phyloP scores from a whole-genome alignment of 2,888 invertebrate genomes.

The Chironomus riparius region DNA sequence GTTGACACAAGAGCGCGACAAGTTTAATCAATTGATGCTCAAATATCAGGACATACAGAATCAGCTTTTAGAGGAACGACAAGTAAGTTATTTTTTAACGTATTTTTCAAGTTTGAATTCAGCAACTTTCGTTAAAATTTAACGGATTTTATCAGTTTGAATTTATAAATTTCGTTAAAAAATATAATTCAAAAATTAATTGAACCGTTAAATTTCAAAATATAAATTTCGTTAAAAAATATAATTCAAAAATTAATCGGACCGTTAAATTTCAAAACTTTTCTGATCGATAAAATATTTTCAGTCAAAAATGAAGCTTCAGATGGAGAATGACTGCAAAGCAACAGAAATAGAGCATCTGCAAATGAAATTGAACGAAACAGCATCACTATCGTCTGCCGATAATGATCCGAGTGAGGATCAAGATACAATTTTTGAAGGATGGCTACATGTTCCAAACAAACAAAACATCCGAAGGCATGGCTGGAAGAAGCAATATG shows the following conservation, averaged over 20 bases:
- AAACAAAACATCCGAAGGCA: conserved; percentile 91
- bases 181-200: too few species aligned
- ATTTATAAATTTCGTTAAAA: too few species aligned
- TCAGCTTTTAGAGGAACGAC: conserved; percentile 71
- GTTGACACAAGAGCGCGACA: conserved; percentile 85
- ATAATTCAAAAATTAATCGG: not conserved
- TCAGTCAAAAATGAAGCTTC: conserved; percentile 57
- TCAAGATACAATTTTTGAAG: conserved; percentile 75
- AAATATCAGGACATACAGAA: conserved; percentile 82
- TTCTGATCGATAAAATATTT: not conserved
- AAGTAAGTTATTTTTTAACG: conserved; percentile 41
- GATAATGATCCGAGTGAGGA: conserved; percentile 71
- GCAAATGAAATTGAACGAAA: conserved; percentile 80
- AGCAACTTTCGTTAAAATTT: not conserved
- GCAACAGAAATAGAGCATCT: conserved; percentile 93
- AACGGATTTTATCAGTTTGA: too few species aligned
- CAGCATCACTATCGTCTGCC: conserved; percentile 82
- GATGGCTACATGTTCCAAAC: conserved; percentile 91
- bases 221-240: too few species aligned
- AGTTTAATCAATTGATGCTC: conserved; percentile 77
- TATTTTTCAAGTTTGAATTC: not conserved
- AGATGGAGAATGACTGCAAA: conserved; percentile 95
- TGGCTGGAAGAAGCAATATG: conserved; percentile 96
- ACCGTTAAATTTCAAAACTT: not conserved
- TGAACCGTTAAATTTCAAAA: too few species aligned